phyloP scores from a whole-genome alignment of 64 coral and sea anemone genomes.

The Montipora capricornis region DNA sequence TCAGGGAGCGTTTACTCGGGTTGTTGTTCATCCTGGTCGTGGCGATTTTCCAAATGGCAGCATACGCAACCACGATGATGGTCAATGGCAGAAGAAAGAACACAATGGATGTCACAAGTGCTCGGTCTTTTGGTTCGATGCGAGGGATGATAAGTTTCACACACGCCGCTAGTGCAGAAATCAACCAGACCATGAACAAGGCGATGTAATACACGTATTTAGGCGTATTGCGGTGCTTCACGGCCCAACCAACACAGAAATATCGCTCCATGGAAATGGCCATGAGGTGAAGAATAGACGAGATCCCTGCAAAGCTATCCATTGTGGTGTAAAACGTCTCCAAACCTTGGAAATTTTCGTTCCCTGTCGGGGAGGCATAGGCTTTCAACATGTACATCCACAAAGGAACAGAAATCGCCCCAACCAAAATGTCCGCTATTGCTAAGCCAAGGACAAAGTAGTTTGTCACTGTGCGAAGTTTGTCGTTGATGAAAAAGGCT shows the following conservation, averaged over 20 bases:
- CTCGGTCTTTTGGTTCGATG: conserved; percentile 25
- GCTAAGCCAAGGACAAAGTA: conserved; percentile 89
- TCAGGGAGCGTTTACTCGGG: conserved; percentile 84
- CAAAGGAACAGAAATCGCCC: conserved; percentile 77
- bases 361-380: background rate
- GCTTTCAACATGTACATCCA: conserved; percentile 80
- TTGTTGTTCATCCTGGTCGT: conserved; percentile 93
- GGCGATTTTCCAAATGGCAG: conserved; percentile 88
- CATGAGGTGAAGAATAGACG: conserved; percentile 55
- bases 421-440: conserved; percentile 83
- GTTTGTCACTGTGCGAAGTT: conserved; percentile 78
- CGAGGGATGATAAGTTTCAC: conserved; percentile 30
- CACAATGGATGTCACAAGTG: conserved; percentile 62
- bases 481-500: conserved; percentile 87
- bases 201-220: conserved; percentile 87
- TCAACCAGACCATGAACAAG: conserved; percentile 71
- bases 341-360: background rate
- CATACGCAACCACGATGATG: conserved; percentile 84
- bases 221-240: conserved; percentile 78
- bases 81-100: conserved; percentile 84
- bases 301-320: conserved; percentile 59
- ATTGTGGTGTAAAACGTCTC: background rate
- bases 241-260: conserved; percentile 91
- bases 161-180: conserved; percentile 66
- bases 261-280: conserved; percentile 60